Percentiles rank a stretch among this genome's conserved stretches.
These are phyloP conservation scores for Pelobates fuscus DNA, from an alignment of 2,113 vertebrate genomes.

Conservation along the genomic window DNA sequence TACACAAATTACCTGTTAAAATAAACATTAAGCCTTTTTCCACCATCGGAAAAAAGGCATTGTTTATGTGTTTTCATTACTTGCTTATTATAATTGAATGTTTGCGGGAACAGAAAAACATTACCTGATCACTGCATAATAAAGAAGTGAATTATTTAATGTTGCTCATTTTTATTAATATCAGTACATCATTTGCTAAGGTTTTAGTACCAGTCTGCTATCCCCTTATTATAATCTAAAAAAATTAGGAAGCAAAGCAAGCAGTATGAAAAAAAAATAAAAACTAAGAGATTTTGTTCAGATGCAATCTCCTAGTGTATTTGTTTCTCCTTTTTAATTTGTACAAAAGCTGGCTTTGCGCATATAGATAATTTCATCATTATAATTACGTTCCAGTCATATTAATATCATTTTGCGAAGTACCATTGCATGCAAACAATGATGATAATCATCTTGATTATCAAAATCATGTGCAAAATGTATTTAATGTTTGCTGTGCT, in stretches of 20 bases:
- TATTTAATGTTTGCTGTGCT: conserved; percentile 45
- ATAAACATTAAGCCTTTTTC: conserved; percentile 74
- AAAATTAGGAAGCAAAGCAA: conserved; percentile 17
- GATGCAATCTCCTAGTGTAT: conserved; percentile 28
- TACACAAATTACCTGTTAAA: conserved; percentile 80
- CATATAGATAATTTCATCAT: conserved; percentile 54
- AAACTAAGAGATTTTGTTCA: conserved; percentile 39
- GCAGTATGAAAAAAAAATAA: conserved; percentile 44
- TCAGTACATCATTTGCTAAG: conserved; percentile 61
- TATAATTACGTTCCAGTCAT: conserved; percentile 57
- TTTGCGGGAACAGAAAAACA: conserved; percentile 65
- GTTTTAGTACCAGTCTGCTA: conserved; percentile 50
- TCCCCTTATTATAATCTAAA: conserved; percentile 32
- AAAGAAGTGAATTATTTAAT: conserved; percentile 65
- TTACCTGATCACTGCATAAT: conserved; percentile 60
- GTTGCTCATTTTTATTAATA: conserved; percentile 64
- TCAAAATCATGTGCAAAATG: conserved; percentile 52
- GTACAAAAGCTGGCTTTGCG: conserved; percentile 49
- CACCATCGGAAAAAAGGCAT: conserved; percentile 63
- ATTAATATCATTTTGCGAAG: conserved; percentile 58
- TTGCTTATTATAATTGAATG: conserved; percentile 66
- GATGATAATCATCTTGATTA: conserved; percentile 49
- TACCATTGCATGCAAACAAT: conserved; percentile 48
- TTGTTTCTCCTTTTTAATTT: conserved; percentile 45
- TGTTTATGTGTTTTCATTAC: conserved; percentile 66